These are phyloP conservation scores for Apogon hyalosoma DNA, from an alignment of 2,797 vertebrate species.

Conservation along the genomic window DNA sequence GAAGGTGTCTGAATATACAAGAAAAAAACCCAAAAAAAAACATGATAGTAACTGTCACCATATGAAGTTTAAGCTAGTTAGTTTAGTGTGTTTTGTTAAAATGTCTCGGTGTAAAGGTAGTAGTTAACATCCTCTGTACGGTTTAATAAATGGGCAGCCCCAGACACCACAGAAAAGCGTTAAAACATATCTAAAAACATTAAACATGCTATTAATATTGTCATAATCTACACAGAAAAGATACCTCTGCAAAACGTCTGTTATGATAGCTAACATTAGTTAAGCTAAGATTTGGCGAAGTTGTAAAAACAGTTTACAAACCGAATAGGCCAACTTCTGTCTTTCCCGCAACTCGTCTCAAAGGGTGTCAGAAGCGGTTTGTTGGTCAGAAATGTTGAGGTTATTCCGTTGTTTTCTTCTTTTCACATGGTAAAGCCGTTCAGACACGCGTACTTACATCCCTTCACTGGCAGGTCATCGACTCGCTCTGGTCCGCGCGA, in stretches of 20 bases:
- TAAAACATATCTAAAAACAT: neutral
- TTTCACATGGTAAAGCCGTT: conserved; percentile 62
- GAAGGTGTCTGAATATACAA: neutral
- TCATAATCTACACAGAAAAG: neutral
- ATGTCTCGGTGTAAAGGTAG: neutral
- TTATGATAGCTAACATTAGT: neutral
- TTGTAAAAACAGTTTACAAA: conserved; percentile 46
- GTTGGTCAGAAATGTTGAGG: neutral
- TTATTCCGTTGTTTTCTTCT: conserved; percentile 37
- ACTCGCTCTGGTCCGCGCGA: conserved; percentile 15
- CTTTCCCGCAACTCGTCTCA: conserved; percentile 20
- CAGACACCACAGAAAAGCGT: neutral
- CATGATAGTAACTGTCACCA: neutral
- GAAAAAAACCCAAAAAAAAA: neutral
- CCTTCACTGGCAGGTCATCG: conserved; percentile 33
- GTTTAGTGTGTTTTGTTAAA: neutral
- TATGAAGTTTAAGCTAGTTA: neutral
- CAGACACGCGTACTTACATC: conserved; percentile 24
- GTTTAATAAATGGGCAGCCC: neutral
- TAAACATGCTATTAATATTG: neutral
- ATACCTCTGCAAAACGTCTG: neutral
- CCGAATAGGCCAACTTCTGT: conserved; percentile 53
- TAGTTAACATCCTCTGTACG: neutral
- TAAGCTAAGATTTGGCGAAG: conserved; percentile 28
- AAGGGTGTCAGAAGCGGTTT: neutral